Percentiles rank a stretch among this genome's conserved stretches.
Evolutionary conservation across 2,113 vertebrate species (phyloP).

Genomic region (Myrmecobius fasciatus): DNA sequence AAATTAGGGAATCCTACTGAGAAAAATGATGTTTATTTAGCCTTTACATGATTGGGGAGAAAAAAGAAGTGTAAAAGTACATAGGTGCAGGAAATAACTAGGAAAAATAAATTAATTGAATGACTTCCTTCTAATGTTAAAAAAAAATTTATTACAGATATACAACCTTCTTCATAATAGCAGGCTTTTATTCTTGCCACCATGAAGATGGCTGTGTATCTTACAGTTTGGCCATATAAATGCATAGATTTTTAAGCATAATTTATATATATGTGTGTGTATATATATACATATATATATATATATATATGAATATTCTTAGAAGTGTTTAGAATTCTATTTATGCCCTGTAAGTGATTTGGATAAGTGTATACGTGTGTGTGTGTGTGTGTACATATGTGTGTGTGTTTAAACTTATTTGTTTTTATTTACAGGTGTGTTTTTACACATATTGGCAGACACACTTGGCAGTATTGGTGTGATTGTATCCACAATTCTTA

Average conservation of each 20-base stretch:
- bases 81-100: background rate
- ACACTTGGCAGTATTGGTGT: slow-evolving; percentile 98
- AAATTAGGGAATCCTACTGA: background rate
- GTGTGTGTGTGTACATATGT: no score
- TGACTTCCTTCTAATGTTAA: background rate
- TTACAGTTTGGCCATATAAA: background rate
- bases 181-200: background rate
- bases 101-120: background rate
- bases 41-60: background rate
- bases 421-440: slow-evolving; percentile 89
- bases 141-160: background rate
- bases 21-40: background rate
- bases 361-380: background rate
- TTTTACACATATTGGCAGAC: slow-evolving; percentile 96
- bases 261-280: background rate
- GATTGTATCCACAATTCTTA: slow-evolving; percentile 96
- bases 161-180: background rate
- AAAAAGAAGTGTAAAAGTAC: background rate
- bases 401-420: slow-evolving; percentile 52
- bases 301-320: background rate
- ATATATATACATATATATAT: no score
- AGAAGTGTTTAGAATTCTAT: background rate
- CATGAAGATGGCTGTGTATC: no score
- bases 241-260: background rate
- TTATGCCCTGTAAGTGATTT: background rate